Evolutionary conservation across 2,888 invertebrate genomes (phyloP), one percentile per base, ranked within the genome.

Genomic region (Alcis repandata): DNA sequence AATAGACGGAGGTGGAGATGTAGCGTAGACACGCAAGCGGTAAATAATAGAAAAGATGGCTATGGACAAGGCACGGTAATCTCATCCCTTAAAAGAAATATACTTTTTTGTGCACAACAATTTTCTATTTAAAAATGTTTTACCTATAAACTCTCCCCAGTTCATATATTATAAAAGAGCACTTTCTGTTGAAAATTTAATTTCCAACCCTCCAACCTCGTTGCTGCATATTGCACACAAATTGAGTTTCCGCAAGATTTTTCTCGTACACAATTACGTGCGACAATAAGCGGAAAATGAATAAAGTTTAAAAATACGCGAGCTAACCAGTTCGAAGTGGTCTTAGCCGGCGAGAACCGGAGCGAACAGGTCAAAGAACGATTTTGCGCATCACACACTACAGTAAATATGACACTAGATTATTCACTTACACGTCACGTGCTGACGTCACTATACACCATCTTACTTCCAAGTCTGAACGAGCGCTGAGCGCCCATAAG

Each of bases 221-320:
- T 51, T 20, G 53, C 22, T 53, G 54, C 54, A 54, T 43, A 32
- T 11, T 43, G 41, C 32, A 43, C 41, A 54, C 54, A 54, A 54
- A 54, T 54, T 54, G 41, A 54, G 15, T 54, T 54, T 41, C 54
- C 54, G 54, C 54, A 7, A 10, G 41, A 54, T 41, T 53, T 46
- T 40, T 54, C 41, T 54, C 41, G 17, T 2, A 15, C 27, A 54
- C 41, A 54, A 54, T 54, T 27, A 32, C 54, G 1, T 1, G 32
- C 41, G 54, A 54, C 41, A 41, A 53, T 40, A 53, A 38, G 40
- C 40, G 20, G 11, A 27, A 54, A 54, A 43, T 27, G 27, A 54
- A 54, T 41, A 54, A 54, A 41, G 27, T 43, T 17, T 15, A 54
- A 54, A 54, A 54, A 54, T 22, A 36, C n/a, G 2, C n/a, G 52